phyloP scores from a whole-genome alignment of 1,140 invertebrate species.

The Microplitis mediator region DNA sequence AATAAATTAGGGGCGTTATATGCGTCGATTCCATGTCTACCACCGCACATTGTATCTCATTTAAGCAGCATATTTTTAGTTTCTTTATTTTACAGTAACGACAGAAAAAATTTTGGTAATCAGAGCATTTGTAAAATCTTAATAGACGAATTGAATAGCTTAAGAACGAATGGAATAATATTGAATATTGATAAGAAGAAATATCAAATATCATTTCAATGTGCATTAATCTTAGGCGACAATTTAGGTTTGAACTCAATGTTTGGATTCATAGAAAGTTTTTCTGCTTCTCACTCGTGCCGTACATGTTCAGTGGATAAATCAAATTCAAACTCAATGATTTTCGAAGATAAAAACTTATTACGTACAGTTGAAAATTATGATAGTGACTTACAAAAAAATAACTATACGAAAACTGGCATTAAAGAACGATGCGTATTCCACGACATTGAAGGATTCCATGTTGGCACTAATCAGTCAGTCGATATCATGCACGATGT shows the following conservation, averaged over 20 bases:
- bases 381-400: not conserved
- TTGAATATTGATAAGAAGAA: conserved; percentile 24
- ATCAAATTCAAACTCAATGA: conserved; percentile 28
- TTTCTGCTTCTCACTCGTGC: conserved; percentile 40
- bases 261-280: conserved; percentile 43
- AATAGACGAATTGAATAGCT: conserved; percentile 38
- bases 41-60: conserved; percentile 30
- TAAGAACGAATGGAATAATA: conserved; percentile 40
- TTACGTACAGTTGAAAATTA: conserved; percentile 25
- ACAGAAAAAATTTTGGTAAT: conserved; percentile 35
- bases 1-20: conserved; percentile 42
- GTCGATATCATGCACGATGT: conserved; percentile 45
- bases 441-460: conserved; percentile 29
- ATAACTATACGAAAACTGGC: conserved; percentile 13
- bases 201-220: conserved; percentile 37
- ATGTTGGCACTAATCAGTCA: conserved; percentile 35
- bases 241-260: no score
- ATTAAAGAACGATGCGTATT: conserved; percentile 21
- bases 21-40: conserved; percentile 39
- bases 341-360: conserved; percentile 32
- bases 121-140: conserved; percentile 11
- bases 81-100: conserved; percentile 39
- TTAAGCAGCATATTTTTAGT: conserved; percentile 43
- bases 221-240: conserved; percentile 42
- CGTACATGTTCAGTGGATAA: conserved; percentile 41